Evolutionary conservation across 2,888 invertebrate genomes (phyloP).

Genomic region (Drosophila differens): DNA sequence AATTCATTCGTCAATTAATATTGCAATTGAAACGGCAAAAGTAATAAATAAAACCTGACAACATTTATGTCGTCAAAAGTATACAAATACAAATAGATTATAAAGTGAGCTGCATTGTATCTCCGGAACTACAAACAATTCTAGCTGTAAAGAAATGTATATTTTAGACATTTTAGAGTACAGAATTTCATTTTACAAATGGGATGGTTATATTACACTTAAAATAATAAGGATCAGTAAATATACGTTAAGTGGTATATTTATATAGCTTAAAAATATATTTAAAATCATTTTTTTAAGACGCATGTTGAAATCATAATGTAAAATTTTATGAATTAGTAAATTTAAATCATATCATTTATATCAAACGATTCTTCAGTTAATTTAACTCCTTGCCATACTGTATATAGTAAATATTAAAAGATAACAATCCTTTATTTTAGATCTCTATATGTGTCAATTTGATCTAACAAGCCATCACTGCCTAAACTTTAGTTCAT

Average conservation of each 20-base stretch:
- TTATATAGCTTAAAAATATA: background rate
- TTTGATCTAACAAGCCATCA: background rate
- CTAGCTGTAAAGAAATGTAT: background rate
- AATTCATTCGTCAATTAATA: background rate
- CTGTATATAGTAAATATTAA: background rate
- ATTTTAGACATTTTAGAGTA: background rate
- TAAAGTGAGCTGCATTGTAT: background rate
- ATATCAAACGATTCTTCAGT: background rate
- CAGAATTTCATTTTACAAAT: background rate
- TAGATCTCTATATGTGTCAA: background rate
- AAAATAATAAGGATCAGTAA: background rate
- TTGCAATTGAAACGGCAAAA: background rate
- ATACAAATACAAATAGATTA: background rate
- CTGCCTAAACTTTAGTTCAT: background rate
- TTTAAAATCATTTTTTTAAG: background rate
- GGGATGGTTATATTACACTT: background rate
- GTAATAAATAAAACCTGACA: background rate
- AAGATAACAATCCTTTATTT: background rate
- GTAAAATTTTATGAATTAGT: background rate
- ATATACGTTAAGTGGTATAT: accelerated
- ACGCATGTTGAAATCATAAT: background rate
- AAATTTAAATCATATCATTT: background rate
- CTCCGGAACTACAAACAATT: background rate
- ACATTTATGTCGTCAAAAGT: background rate
- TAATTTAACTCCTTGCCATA: background rate